phyloP scores from a whole-genome alignment of 2,113 vertebrate genomes.

The Antidorcas marsupialis region DNA sequence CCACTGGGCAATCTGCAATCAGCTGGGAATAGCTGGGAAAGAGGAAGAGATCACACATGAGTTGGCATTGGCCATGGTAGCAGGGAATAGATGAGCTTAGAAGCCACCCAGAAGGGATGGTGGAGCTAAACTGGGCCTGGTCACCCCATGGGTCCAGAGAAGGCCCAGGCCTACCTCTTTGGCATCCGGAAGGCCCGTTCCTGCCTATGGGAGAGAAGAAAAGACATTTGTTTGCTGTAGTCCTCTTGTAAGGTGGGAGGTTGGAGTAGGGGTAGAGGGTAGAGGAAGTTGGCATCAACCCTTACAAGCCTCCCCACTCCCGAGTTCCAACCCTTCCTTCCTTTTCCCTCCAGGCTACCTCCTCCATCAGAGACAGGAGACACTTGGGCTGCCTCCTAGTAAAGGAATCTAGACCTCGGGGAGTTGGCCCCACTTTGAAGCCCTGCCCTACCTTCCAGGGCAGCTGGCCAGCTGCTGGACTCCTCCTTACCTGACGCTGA shows the following conservation, averaged over 20 bases:
- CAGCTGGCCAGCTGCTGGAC: not conserved
- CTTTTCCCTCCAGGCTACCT: not conserved
- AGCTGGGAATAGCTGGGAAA: slow-evolving; percentile 90
- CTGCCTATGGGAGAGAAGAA: slow-evolving; percentile 82
- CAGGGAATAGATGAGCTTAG: not conserved
- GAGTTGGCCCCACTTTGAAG: not conserved
- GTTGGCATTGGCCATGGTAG: not conserved
- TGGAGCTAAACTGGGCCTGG: not conserved
- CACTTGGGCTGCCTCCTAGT: not conserved
- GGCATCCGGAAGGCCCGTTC: slow-evolving; percentile 88
- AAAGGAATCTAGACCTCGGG: not conserved
- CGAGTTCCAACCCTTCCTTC: not conserved
- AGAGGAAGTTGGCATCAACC: not conserved
- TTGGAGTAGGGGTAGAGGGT: not conserved
- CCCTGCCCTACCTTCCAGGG: not conserved
- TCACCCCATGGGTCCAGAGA: not conserved
- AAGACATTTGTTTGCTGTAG: slow-evolving; percentile 10
- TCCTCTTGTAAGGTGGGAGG: not conserved
- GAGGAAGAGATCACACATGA: slow-evolving; percentile 53
- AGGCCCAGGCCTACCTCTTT: slow-evolving; percentile 85
- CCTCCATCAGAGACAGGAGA: not conserved
- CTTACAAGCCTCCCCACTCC: not conserved
- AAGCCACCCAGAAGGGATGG: not conserved
- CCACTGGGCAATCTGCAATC: slow-evolving; percentile 89
- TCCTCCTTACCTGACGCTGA: slow-evolving; percentile 88